Base-by-base conservation (phyloP, 1,140 invertebrate species). In the Littorina saxatilis region DNA sequence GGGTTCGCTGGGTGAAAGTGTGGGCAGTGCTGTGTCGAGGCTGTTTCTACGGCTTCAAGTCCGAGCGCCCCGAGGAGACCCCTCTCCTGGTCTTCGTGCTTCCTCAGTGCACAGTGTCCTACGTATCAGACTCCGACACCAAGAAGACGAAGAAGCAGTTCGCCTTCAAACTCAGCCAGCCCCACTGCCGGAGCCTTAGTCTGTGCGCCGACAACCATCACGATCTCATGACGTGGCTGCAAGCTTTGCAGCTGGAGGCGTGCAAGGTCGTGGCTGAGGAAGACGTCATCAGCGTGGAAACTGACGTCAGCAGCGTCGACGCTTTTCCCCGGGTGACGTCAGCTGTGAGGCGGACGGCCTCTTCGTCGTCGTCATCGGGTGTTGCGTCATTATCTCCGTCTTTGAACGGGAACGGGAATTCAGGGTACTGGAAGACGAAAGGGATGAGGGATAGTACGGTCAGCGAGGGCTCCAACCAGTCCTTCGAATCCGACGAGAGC, bases 11-110 rank as follows among this genome's bases (percentile, higher is more conserved):
- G 85, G 83, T 85, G 13, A 87, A 88, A 79, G 32, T 88, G 2
- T 89, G 83, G 83, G 89, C 87, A 77, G 86, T 85, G 20, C 83
- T 90, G 13, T 82, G 81, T 74, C 75, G 83, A n/a, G 88, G 88
- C 4, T 87, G 86, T 70, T 83, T 90, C 72, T 90, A 89, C 68
- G 86, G 82, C 13, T 90, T 90, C 63, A 89, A 85, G 74, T 83
- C 86, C 1, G 79, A 89, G 23, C 73, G 83, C 29, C 52, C 52
- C 0, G 83, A 86, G 0, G 87, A 90, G 32, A 80, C 23, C 58
- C 80, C 88, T 0, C 43, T 83, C 0, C 23, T 90, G 23, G 55
- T 83, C 23, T 76, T 87, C n/a, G 37, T 87, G 11, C 66, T 90
- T 9, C 81, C 82, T 15, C 85, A 86, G 17, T 87, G 87, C 77